Conservation (phyloP, 2,797 vertebrate species). For the Macropus fuliginosus region DNA sequence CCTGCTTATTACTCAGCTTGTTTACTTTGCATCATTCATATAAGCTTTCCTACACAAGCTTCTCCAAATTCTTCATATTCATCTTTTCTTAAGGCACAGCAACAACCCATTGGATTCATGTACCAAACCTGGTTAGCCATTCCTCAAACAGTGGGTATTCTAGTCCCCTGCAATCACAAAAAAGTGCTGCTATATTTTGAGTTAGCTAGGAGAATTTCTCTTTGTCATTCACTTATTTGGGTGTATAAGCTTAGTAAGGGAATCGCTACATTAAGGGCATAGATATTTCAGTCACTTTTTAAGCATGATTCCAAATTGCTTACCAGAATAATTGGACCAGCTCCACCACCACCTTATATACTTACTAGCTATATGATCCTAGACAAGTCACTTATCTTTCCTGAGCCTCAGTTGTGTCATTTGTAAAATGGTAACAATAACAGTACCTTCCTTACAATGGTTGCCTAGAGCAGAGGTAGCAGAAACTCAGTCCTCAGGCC, state of each 20-base stretch:
- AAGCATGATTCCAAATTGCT: background rate
- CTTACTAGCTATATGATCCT: background rate
- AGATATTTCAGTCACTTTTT: background rate
- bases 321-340: background rate
- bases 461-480: background rate
- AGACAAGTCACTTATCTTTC: background rate
- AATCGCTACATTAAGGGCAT: background rate
- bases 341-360: background rate
- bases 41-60: background rate
- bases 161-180: background rate
- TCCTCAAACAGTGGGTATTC: background rate
- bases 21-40: background rate
- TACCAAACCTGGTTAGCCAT: background rate
- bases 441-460: background rate
- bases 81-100: background rate
- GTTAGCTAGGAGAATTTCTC: background rate
- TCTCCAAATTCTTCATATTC: background rate
- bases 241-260: background rate
- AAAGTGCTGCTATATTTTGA: background rate
- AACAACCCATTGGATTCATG: background rate
- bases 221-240: background rate
- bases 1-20: background rate
- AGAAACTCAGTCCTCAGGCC: background rate
- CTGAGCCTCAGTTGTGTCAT: background rate
- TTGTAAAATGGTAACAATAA: background rate